These are phyloP conservation scores for Cephalopterus ornatus DNA, from an alignment of 2,113 vertebrate species.

Conservation along the genomic window DNA sequence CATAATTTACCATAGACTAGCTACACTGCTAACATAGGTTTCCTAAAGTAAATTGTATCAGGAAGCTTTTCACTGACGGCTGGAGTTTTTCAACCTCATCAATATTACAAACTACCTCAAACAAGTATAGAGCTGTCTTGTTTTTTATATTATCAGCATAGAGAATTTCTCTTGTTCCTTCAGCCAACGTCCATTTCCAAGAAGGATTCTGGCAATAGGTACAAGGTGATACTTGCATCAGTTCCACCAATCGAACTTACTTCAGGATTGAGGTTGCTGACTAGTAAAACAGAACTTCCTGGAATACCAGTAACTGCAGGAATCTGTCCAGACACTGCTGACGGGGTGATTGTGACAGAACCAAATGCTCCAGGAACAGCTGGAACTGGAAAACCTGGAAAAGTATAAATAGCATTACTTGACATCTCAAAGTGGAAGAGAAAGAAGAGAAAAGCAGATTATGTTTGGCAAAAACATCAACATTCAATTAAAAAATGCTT, in stretches of 20 bases:
- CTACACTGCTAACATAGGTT: neutral
- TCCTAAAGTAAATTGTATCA: neutral
- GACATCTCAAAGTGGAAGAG: neutral
- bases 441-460: neutral
- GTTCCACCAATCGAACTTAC: constrained; percentile 69
- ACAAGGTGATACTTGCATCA: neutral
- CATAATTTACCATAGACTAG: neutral
- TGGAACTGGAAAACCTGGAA: constrained; percentile 69
- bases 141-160: neutral
- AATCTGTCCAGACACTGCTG: constrained; percentile 63
- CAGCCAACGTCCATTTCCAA: neutral
- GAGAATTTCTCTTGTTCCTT: neutral
- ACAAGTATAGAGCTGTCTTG: neutral
- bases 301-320: constrained; percentile 48
- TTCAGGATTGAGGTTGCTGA: constrained; percentile 86
- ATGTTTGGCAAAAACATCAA: neutral
- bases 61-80: neutral
- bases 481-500: neutral
- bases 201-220: neutral
- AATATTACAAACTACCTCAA: neutral
- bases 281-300: constrained; percentile 79
- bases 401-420: neutral
- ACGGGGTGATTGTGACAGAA: constrained; percentile 58
- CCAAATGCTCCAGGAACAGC: constrained; percentile 66
- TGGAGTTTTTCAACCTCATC: neutral